phyloP scores from a whole-genome alignment of 1,140 invertebrate genomes.

The Drosophila jambulina region DNA sequence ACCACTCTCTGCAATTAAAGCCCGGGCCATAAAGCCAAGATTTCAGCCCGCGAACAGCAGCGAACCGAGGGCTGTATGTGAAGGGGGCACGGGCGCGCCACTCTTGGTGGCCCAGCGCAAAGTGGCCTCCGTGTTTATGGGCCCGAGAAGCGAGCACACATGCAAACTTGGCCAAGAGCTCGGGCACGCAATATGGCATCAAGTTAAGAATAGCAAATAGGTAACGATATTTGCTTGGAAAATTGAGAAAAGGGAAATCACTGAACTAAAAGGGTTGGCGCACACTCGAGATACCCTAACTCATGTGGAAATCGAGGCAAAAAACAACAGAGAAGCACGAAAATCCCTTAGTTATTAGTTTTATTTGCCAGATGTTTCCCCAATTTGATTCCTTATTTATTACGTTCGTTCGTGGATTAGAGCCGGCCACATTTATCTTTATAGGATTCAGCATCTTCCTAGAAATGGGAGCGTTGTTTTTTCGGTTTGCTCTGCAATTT shows the following conservation, averaged over 20 bases:
- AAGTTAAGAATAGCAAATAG: constrained; percentile 70
- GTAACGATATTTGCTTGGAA: constrained; percentile 34
- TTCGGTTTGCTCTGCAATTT: background rate
- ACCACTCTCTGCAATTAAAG: constrained; percentile 43
- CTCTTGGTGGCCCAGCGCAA: constrained; percentile 11
- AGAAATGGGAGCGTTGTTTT: background rate
- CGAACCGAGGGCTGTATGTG: background rate
- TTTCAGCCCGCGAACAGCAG: background rate
- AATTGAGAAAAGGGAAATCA: constrained; percentile 26
- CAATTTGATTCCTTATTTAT: constrained; percentile 15
- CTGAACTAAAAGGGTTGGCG: constrained; percentile 1
- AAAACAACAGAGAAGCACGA: background rate
- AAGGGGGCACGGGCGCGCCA: background rate
- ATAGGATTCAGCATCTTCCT: constrained; percentile 1
- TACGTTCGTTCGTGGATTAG: constrained; percentile 7
- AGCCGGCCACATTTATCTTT: constrained; percentile 13
- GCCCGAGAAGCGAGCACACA: constrained; percentile 9
- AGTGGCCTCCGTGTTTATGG: constrained; percentile 53
- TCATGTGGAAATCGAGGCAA: constrained; percentile 14
- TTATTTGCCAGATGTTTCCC: constrained; percentile 16
- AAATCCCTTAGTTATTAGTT: constrained; percentile 20
- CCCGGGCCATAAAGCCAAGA: constrained; percentile 28
- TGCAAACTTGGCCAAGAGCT: constrained; percentile 18
- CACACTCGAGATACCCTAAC: constrained; percentile 29
- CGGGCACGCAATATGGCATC: constrained; percentile 64